phyloP scores from a whole-genome alignment of 1,140 invertebrate genomes.

The Nilaparvata lugens region DNA sequence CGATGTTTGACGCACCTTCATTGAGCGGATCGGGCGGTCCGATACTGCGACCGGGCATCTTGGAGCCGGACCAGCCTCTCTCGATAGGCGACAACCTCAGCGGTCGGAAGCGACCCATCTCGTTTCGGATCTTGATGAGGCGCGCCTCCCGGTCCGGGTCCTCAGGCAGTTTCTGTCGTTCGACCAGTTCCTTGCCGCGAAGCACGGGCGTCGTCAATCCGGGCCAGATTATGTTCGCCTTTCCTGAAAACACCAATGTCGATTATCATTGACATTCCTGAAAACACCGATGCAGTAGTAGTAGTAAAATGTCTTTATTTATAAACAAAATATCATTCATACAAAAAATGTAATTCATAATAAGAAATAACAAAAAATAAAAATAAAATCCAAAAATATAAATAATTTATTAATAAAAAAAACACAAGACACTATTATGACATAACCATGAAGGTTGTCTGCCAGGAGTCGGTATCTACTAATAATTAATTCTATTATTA shows the following conservation, averaged over 20 bases:
- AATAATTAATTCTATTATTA: too few relatives aligned
- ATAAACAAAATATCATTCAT: too few relatives aligned
- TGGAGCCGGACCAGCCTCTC: slow-evolving; percentile 78
- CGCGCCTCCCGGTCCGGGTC: slow-evolving; percentile 62
- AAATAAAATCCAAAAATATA: too few relatives aligned
- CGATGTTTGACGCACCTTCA: slow-evolving; percentile 51
- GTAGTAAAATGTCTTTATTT: too few relatives aligned
- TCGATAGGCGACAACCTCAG: slow-evolving; percentile 66
- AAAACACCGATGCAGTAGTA: too few relatives aligned
- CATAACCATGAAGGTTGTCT: too few relatives aligned
- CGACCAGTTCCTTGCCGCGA: slow-evolving; percentile 62
- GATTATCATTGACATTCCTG: too few relatives aligned
- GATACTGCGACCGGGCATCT: slow-evolving; percentile 71
- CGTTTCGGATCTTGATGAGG: slow-evolving; percentile 59
- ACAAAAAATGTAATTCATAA: too few relatives aligned
- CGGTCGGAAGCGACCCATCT: slow-evolving; percentile 48
- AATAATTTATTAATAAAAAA: too few relatives aligned
- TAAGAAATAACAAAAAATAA: too few relatives aligned
- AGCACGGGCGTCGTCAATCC: slow-evolving; percentile 79
- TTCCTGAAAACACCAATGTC: slow-evolving; percentile 48
- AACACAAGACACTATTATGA: too few relatives aligned
- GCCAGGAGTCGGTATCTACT: too few relatives aligned
- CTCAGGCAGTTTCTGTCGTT: slow-evolving; percentile 56
- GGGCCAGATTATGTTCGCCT: slow-evolving; percentile 80
- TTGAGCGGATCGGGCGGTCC: slow-evolving; percentile 78